These are phyloP conservation scores for Trochalopteron elliotii DNA, from an alignment of 2,113 vertebrate genomes.

Conservation along the genomic window DNA sequence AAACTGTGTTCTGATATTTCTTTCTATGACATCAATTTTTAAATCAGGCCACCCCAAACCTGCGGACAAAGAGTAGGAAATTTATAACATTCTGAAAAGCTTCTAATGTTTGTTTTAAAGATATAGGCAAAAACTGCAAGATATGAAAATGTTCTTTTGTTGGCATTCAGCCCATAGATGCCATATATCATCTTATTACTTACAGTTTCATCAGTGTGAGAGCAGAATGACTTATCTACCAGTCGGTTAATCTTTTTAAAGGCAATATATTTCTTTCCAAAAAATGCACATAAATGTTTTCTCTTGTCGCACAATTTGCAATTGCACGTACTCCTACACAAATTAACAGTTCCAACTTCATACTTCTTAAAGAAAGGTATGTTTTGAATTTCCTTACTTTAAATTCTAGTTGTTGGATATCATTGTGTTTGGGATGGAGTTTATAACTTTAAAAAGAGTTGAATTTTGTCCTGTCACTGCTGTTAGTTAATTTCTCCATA, in stretches of 20 bases:
- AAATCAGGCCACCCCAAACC: not conserved
- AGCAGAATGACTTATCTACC: not conserved
- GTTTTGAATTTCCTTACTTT: not conserved
- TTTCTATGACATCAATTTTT: not conserved
- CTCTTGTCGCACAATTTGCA: not conserved
- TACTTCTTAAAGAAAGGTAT: not conserved
- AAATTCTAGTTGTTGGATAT: not conserved
- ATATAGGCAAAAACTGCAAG: not conserved
- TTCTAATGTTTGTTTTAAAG: not conserved
- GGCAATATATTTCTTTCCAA: not conserved
- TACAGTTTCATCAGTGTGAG: accelerated
- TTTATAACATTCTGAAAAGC: not conserved
- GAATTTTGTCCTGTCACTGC: not conserved
- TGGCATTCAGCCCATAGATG: not conserved
- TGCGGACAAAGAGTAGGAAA: not conserved
- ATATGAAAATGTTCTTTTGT: not conserved
- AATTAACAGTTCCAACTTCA: not conserved
- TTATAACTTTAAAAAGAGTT: not conserved
- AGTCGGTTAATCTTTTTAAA: not conserved
- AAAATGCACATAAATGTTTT: not conserved
- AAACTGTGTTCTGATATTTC: not conserved
- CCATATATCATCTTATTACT: not conserved
- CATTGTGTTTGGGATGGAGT: not conserved
- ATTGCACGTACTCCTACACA: not conserved
- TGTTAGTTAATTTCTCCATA: not conserved